Base-by-base conservation (phyloP, 2,113 vertebrate genomes). In the Sakesphorus luctuosus region DNA sequence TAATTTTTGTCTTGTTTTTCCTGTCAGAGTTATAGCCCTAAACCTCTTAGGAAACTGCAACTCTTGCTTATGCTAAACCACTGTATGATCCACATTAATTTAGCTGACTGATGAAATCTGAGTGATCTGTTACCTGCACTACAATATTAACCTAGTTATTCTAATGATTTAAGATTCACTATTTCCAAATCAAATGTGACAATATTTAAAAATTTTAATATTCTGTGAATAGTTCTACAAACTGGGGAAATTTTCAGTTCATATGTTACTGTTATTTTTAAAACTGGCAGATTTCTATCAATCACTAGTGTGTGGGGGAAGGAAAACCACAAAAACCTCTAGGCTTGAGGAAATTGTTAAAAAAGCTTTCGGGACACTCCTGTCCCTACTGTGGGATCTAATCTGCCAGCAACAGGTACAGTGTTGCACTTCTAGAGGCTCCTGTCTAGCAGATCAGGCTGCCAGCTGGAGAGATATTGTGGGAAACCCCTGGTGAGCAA, bases 401-500 rank as follows among this genome's bases (percentile, higher is more conserved):
- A 95, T 91, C 74, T 87, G 25, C 67, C 82, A 90, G 85, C 79
- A 93, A 83, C 77, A 95, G 86, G 92, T 96, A 89, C 18, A 52
- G 38, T 25, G 62, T 71, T 95, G 89, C 66, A 66, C 69, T 93
- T 86, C 83, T 63, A 80, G 75, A 90, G 61, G 26, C 12, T 77
- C 40, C 73, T 62, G 87, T 96, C 89, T 95, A 68, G 50, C 50
- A 59, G 79, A 85, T 94, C 82, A 83, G 28, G 44, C 55, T 96
- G 90, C 93, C 97, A 97, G 86, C 63, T 87, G 96, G 89, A 95
- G 59, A 84, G 58, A 91, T 69, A 87, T 47, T 91, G 72, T 82
- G 86, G 95, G 90, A 96, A 97, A 95, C 80, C 87, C 89, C 95
- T 94, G 84, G 73, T 95, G 94, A 96, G 95, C 82, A 77, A 96